A percentile compares a stretch with the other conserved stretches of the same genome.
Conservation (phyloP, 2,113 vertebrate genomes). For the Acinonyx jubatus region DNA sequence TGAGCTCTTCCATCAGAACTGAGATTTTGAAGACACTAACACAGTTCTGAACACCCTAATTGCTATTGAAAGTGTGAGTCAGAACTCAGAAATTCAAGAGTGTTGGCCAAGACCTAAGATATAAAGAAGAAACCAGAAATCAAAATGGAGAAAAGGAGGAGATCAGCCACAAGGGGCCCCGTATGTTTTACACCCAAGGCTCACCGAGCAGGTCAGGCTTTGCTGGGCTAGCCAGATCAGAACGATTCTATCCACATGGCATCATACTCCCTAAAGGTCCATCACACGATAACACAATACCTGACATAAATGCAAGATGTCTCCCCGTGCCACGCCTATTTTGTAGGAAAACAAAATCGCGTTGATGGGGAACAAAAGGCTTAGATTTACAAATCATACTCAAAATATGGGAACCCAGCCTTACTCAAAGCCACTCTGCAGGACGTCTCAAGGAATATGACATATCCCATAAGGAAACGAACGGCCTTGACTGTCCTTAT, state of each 20-base stretch:
- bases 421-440: neutral
- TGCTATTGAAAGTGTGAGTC: neutral
- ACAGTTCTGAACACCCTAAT: accelerated
- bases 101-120: neutral
- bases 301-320: neutral
- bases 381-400: neutral
- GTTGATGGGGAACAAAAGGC: neutral
- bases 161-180: too few relatives aligned
- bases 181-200: too few relatives aligned
- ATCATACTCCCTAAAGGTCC: accelerated
- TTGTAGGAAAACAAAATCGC: neutral
- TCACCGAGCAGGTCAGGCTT: neutral
- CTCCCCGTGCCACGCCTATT: neutral
- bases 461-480: neutral
- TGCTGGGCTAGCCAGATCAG: accelerated
- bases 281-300: too few relatives aligned
- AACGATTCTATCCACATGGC: accelerated
- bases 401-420: neutral
- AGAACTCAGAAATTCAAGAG: neutral
- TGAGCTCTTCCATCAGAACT: neutral
- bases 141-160: accelerated
- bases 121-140: neutral
- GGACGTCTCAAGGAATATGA: neutral
- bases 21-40: neutral
- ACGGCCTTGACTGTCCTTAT: accelerated